Evolutionary conservation across 2,888 invertebrate genomes (phyloP).

Genomic region (Acronicta psi): DNA sequence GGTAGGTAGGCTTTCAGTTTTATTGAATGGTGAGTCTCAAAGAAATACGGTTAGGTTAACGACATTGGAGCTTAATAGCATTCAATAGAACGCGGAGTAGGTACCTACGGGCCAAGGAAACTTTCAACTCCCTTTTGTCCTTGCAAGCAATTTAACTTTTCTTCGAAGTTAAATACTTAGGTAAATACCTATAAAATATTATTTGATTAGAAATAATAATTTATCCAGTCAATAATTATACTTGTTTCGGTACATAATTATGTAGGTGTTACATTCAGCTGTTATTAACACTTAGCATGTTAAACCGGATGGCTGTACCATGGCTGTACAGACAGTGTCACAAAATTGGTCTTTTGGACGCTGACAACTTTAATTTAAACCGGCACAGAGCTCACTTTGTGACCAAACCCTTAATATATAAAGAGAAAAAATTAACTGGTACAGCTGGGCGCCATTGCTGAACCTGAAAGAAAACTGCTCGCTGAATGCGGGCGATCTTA

Average conservation of each 20-base stretch:
- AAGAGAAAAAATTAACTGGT: no score
- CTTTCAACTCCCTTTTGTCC: not conserved
- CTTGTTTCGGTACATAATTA: no score
- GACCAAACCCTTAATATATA: no score
- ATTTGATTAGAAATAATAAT: no score
- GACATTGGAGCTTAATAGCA: not conserved
- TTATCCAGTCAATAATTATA: no score
- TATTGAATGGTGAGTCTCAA: not conserved
- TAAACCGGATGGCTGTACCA: not conserved
- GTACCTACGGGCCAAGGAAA: not conserved
- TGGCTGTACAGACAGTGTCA: not conserved
- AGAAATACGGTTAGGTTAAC: not conserved
- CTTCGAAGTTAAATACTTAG: not conserved
- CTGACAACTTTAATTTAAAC: constrained; percentile 9
- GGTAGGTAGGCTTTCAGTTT: not conserved
- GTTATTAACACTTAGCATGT: not conserved
- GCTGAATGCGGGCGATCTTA: not conserved
- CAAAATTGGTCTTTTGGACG: not conserved
- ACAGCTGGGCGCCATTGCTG: not conserved
- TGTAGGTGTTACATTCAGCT: no score
- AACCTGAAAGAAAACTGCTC: not conserved
- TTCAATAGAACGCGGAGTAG: not conserved
- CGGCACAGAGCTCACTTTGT: no score
- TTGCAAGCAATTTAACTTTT: not conserved
- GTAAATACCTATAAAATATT: no score